phyloP scores from a whole-genome alignment of 2,797 vertebrate genomes.

The Karalla daura region DNA sequence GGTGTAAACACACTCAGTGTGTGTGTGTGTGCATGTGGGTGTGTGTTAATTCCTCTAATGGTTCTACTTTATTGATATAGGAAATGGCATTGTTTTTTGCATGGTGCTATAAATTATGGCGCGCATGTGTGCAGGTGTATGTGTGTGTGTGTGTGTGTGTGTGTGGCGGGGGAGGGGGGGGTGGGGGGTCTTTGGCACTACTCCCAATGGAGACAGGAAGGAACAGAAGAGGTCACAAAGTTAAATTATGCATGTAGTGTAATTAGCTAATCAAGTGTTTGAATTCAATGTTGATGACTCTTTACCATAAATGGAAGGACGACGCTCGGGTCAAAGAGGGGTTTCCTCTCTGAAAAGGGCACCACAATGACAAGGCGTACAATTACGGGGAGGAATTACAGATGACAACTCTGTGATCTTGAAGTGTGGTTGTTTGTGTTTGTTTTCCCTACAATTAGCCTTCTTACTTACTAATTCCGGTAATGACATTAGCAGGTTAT shows the following conservation, averaged over 20 bases:
- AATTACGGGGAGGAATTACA: too few species aligned
- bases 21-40: too few species aligned
- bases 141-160: not conserved
- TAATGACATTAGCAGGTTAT: slow-evolving; percentile 42
- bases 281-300: slow-evolving; percentile 77
- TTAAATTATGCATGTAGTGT: slow-evolving; percentile 80
- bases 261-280: slow-evolving; percentile 75
- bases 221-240: slow-evolving; percentile 42
- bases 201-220: slow-evolving; percentile 49
- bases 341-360: slow-evolving; percentile 10
- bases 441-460: slow-evolving; percentile 16
- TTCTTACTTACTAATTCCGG: slow-evolving; percentile 46
- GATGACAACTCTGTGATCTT: slow-evolving; percentile 3
- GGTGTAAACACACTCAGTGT: too few species aligned
- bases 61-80: not conserved
- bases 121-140: not conserved
- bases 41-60: too few species aligned
- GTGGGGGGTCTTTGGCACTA: too few species aligned
- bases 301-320: slow-evolving; percentile 57
- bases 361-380: slow-evolving; percentile 11
- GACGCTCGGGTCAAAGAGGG: slow-evolving; percentile 35
- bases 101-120: not conserved
- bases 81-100: not conserved
- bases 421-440: slow-evolving; percentile 14
- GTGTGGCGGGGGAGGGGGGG: slow-evolving; percentile 4